Base-by-base conservation (phyloP, 2,113 vertebrate genomes). In the Peromyscus maniculatus region DNA sequence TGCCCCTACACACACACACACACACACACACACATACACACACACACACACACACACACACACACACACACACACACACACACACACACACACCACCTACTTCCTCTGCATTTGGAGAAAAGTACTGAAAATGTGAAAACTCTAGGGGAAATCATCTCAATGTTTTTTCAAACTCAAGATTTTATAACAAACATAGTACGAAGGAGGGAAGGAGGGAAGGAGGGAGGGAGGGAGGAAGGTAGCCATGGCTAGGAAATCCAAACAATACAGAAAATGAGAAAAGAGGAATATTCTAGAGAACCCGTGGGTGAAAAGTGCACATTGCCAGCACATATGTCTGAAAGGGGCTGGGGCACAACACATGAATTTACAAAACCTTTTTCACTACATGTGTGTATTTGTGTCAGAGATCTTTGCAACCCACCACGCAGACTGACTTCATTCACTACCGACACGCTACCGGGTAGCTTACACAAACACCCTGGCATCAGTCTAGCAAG, bases 401-500 rank as follows among this genome's bases (percentile, higher is more conserved):
- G 33, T 52, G 49, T 91, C 28, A 82, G 6, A 91, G 64, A 46
- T 62, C 59, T 55, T 64, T 96, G 67, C 62, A 93, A 80, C 55
- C 36, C 15, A 87, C 52, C 84, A 94, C n/a, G 71, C 8, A 79
- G 21, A 77, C 33, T 88, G 55, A 84, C 59, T 96, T 87, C 82
- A 92, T 71, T 97, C 43, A 84, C 84, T 88, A 84, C n/a, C 87
- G 89, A 91, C 33, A 93, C 26, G 39, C 46, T 78, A 62, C 55
- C 74, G 52, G 12, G 31, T 43, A 82, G 28, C 57, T 69, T 96
- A 39, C 24, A 91, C 43, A 96, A 92, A 88, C 62, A 91, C 55
- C 43, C 24, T 49, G 43, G 87, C 62, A 91, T 26, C 26, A 84
- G 92, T 95, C 91, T 78, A 79, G 75, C 43, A 72, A 97, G 91